Evolutionary conservation across 2,888 invertebrate species (phyloP).

Genomic region (Colostygia pectinataria): DNA sequence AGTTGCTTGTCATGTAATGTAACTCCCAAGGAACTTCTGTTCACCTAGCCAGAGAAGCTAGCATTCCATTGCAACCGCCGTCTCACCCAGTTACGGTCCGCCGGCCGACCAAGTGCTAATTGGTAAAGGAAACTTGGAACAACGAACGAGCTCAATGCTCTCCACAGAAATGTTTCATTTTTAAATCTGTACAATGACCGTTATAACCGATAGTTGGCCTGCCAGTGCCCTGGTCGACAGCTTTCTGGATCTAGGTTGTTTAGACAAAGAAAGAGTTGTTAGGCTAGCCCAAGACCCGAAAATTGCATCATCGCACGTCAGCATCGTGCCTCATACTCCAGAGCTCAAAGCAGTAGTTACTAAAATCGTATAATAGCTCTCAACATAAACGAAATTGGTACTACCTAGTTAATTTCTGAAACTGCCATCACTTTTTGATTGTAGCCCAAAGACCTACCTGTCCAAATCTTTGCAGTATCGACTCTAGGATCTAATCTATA

Average conservation of each 20-base stretch:
- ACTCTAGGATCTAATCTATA: too few relatives aligned
- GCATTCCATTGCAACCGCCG: slow-evolving; percentile 58
- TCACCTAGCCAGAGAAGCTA: slow-evolving; percentile 50
- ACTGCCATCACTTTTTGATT: too few relatives aligned
- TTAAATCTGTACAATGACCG: slow-evolving; percentile 75
- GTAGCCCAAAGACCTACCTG: too few relatives aligned
- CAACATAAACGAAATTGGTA: too few relatives aligned
- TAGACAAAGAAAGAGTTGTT: slow-evolving; percentile 25
- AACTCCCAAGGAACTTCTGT: slow-evolving; percentile 50
- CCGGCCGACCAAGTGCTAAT: slow-evolving; percentile 79
- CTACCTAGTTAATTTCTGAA: too few relatives aligned
- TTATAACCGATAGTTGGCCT: slow-evolving; percentile 63
- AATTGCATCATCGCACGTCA: too few relatives aligned
- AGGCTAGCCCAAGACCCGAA: not conserved
- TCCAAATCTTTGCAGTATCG: too few relatives aligned
- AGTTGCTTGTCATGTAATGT: slow-evolving; percentile 40
- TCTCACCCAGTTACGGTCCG: slow-evolving; percentile 81
- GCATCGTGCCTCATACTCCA: too few relatives aligned
- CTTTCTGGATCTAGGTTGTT: slow-evolving; percentile 42
- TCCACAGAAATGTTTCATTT: slow-evolving; percentile 82
- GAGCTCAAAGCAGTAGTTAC: too few relatives aligned
- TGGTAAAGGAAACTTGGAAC: slow-evolving; percentile 83
- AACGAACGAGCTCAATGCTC: slow-evolving; percentile 81
- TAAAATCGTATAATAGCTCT: too few relatives aligned
- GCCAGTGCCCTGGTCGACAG: slow-evolving; percentile 32